Conservation (phyloP, 2,888 invertebrate species). For the Xanthia icteritia region DNA sequence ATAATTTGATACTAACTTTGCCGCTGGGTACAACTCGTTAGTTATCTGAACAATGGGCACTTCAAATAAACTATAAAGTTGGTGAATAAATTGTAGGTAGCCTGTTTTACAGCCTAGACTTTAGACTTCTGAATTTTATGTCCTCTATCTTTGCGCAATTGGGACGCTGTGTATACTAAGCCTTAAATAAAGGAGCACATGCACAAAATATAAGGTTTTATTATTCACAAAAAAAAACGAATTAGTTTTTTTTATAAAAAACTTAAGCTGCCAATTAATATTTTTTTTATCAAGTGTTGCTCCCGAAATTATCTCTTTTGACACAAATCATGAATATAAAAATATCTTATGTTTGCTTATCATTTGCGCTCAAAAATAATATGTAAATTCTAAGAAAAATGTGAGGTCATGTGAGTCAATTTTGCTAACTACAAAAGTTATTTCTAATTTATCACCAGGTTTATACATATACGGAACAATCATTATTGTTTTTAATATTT, state of each 20-base stretch:
- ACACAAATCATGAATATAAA: conserved; percentile 14
- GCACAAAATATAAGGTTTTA: background rate
- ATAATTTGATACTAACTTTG: conserved; percentile 53
- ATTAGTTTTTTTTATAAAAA: too few relatives aligned
- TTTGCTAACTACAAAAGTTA: conserved; percentile 8
- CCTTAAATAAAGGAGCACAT: conserved; percentile 9
- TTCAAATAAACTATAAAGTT: conserved; percentile 46
- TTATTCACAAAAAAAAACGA: background rate
- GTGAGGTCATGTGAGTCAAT: conserved; percentile 17
- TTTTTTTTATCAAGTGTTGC: background rate
- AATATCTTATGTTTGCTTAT: conserved; percentile 46
- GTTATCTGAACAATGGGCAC: conserved; percentile 54
- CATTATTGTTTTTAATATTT: conserved; percentile 22
- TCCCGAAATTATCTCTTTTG: conserved; percentile 35
- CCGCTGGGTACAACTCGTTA: conserved; percentile 30
- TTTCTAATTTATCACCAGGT: conserved; percentile 23
- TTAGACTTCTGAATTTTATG: conserved; percentile 31
- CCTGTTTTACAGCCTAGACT: conserved; percentile 34
- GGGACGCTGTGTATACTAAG: background rate
- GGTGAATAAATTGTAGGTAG: conserved; percentile 35
- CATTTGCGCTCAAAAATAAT: conserved; percentile 11
- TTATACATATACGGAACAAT: conserved; percentile 18
- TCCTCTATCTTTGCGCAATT: conserved; percentile 21
- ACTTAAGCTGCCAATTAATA: too few relatives aligned
- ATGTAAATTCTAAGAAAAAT: conserved; percentile 17